Percentiles rank a stretch among this genome's conserved stretches.
These are phyloP conservation scores for Trogon surrucura DNA, from an alignment of 2,113 vertebrate genomes.

Conservation along the genomic window DNA sequence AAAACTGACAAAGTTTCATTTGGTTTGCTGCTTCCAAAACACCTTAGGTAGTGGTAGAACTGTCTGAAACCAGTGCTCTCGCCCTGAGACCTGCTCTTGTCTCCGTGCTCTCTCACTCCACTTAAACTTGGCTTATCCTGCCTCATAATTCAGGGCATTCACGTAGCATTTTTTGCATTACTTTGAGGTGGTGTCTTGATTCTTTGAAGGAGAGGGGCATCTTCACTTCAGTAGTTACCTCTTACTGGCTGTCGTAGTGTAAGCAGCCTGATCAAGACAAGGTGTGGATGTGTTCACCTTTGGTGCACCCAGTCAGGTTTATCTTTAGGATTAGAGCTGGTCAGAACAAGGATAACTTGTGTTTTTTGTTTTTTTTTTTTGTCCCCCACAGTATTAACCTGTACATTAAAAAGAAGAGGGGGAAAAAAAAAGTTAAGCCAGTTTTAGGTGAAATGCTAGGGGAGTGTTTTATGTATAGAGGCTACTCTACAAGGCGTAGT, in stretches of 20 bases:
- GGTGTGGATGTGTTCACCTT: not conserved
- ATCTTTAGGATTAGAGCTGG: not conserved
- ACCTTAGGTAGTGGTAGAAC: not conserved
- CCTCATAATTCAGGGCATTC: not conserved
- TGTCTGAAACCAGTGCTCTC: not conserved
- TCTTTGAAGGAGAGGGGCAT: not conserved
- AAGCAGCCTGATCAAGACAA: not conserved
- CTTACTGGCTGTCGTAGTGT: not conserved
- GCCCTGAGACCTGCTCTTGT: not conserved
- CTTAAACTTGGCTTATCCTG: accelerated
- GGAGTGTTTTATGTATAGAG: not conserved
- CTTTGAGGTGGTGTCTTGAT: not conserved
- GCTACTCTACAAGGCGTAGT: not conserved
- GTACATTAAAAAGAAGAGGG: not conserved
- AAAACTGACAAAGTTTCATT: not conserved
- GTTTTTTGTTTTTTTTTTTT: not conserved
- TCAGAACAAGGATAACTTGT: not conserved
- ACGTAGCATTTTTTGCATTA: not conserved
- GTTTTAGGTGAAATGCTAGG: not conserved
- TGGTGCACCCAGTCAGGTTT: not conserved
- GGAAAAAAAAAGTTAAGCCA: not conserved
- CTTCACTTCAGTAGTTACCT: not conserved
- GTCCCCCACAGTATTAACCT: not conserved
- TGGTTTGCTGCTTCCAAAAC: not conserved
- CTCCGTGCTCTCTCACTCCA: accelerated